Conservation (phyloP, 2,797 vertebrate genomes). For the Steatocranus sp. region DNA sequence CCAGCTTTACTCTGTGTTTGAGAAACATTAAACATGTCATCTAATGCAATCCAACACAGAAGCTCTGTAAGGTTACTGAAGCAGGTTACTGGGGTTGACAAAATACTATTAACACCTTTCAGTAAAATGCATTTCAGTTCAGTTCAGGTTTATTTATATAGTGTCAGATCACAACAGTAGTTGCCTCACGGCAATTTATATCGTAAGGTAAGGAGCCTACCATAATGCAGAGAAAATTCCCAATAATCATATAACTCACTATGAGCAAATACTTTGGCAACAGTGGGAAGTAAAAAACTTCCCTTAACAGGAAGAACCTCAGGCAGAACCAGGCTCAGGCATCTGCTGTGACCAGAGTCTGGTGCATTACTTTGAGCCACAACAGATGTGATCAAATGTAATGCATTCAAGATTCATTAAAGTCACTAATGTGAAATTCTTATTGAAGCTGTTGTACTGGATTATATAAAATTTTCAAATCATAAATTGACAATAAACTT, state of each 20-base stretch:
- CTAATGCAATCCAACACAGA: not conserved
- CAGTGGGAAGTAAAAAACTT: not conserved
- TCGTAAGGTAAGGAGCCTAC: not conserved
- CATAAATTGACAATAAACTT: not conserved
- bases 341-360: not conserved
- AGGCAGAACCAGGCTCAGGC: not conserved
- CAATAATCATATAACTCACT: not conserved
- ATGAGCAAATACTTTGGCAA: not conserved
- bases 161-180: not conserved
- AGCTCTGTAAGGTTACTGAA: not conserved
- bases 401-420: not conserved
- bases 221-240: not conserved
- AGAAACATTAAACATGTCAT: not conserved
- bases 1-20: not conserved
- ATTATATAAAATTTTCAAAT: not conserved
- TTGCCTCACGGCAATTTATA: not conserved
- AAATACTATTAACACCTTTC: not conserved
- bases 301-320: not conserved
- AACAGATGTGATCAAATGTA: not conserved
- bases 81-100: not conserved
- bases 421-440: not conserved
- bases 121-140: not conserved
- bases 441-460: not conserved
- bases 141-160: not conserved
- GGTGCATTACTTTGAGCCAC: not conserved